Evolutionary conservation across 2,888 invertebrate species (phyloP), one percentile per base, ranked within the genome.

Genomic region (Drosophila nr. perissopoda): DNA sequence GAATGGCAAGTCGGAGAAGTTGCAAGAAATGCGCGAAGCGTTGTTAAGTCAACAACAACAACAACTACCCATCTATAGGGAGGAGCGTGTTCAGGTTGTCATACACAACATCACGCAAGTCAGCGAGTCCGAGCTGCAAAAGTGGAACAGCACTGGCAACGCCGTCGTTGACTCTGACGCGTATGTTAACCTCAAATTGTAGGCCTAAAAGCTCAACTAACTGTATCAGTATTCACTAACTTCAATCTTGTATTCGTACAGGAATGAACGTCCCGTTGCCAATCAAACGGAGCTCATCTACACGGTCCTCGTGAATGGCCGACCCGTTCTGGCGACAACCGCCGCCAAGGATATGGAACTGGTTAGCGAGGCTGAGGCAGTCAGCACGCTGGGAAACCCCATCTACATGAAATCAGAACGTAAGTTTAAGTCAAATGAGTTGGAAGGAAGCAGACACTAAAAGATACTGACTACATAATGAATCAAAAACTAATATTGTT

Each of bases 321-420:
- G 96, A 78, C 96, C 97, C 0, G 96, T 97, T 1, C 95, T 96
- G 25, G 97, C 97, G 0, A 95, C 95, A 3, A 96, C 96, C 3
- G 97, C 97, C 0, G 96, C 97, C 2, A 95, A 95, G 72, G 97
- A 97, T 87, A 97, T 97, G 97, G 94, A 95, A 67, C 94, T 97
- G n/a, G 95, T 97, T 5, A 95, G 96, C 7, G 96, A 96, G 63
- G 95, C 95, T 40, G 97, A 97, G 92, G 97, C 96, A 0, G 95
- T 95, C 0, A 94, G 94, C 31, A 96, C 96, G 78, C 93, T 97
- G 59, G 97, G 97, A 7, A 96, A 96, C 71, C 95, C 96, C 1
- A 95, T 97, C 56, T 95, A 96, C 58, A 96, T 97, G 79, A 97
- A 97, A 93, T 97, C 97, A 69, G 97, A 97, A 94, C 97, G 97